Conservation (phyloP, 1,140 invertebrate genomes). For the Andrena cerasifolii region DNA sequence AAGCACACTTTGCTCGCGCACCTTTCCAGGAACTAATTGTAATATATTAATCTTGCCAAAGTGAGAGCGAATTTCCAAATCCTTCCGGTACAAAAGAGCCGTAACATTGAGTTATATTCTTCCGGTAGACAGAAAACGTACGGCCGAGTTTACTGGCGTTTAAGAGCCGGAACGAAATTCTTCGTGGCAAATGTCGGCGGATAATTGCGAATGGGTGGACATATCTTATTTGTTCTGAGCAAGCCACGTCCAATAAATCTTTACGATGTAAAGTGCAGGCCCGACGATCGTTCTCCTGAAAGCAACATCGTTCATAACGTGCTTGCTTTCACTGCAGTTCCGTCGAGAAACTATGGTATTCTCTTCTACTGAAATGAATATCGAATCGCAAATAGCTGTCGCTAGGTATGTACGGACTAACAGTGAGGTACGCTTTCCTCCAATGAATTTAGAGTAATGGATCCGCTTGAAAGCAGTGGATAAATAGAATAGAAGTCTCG, state of each 20-base stretch:
- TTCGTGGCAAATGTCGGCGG: not conserved
- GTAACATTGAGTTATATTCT: not conserved
- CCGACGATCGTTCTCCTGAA: constrained; percentile 2
- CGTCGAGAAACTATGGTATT: constrained; percentile 23
- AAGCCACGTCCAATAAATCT: not conserved
- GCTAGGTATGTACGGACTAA: not conserved
- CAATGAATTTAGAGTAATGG: not conserved
- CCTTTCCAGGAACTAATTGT: constrained; percentile 1
- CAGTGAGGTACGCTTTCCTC: no score
- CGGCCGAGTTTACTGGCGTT: not conserved
- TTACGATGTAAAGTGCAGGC: not conserved
- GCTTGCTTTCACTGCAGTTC: constrained; percentile 42
- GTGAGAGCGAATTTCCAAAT: constrained; percentile 21
- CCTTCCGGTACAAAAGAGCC: not conserved
- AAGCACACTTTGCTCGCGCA: not conserved
- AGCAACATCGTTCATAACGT: not conserved
- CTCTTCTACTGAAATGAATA: constrained; percentile 7
- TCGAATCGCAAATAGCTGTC: not conserved
- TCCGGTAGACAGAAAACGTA: not conserved
- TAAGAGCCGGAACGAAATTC: not conserved
- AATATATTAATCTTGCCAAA: not conserved
- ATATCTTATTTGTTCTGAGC: not conserved
- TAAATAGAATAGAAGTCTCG: no score
- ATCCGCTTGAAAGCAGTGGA: not conserved
- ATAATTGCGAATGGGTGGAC: not conserved